Percentiles rank a stretch among this genome's conserved stretches.
phyloP scores from a whole-genome alignment of 2,888 invertebrate species.

The Entomobrya proxima region DNA sequence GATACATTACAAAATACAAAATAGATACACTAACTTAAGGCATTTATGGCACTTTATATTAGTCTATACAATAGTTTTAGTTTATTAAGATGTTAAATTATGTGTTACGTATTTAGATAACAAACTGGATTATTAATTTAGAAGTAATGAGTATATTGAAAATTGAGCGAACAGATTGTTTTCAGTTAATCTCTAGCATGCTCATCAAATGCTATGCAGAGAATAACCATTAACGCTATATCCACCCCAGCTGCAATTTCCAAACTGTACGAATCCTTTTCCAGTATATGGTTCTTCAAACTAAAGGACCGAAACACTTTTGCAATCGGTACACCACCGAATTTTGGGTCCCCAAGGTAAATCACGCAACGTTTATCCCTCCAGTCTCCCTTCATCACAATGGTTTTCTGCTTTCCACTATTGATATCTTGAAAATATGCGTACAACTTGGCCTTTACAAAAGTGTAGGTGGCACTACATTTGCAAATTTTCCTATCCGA shows the following conservation, averaged over 20 bases:
- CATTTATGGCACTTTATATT: no score
- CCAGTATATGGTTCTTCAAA: constrained; percentile 65
- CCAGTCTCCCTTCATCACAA: constrained; percentile 71
- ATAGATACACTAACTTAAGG: no score
- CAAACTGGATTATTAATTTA: no score
- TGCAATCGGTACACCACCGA: constrained; percentile 68
- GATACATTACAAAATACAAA: no score
- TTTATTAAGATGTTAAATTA: no score
- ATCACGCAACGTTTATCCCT: constrained; percentile 61
- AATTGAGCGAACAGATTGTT: no score
- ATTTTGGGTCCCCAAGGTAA: constrained; percentile 69
- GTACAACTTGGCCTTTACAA: constrained; percentile 64
- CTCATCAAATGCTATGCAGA: constrained; percentile 71
- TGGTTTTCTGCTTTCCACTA: constrained; percentile 31
- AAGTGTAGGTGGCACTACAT: constrained; percentile 56
- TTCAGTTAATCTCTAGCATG: constrained; percentile 68
- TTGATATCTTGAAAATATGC: constrained; percentile 58
- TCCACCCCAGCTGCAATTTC: constrained; percentile 71
- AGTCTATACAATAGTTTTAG: no score
- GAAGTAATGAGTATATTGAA: no score
- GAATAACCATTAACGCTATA: constrained; percentile 65
- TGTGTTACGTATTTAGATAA: no score
- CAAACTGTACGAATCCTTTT: no score
- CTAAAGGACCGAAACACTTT: constrained; percentile 63
- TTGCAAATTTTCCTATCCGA: constrained; percentile 68